A percentile compares a stretch with the other conserved stretches of the same genome.
Evolutionary conservation across 2,113 vertebrate genomes (phyloP).

Genomic region (Steatornis caripensis): DNA sequence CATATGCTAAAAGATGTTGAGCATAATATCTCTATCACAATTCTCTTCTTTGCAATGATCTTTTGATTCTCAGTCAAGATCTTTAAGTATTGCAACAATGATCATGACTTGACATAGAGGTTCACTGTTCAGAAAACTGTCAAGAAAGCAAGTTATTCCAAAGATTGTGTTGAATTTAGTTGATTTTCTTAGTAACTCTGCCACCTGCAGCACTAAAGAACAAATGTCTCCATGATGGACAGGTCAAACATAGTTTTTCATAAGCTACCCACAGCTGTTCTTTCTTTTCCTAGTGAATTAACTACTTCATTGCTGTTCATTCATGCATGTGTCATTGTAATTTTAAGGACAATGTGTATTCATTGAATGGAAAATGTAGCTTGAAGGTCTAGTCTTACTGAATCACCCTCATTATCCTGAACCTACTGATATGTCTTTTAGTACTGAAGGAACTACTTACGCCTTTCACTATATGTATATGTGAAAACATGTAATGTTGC

Average conservation of each 20-base stretch:
- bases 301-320: constrained; percentile 56
- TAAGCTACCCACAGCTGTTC: constrained; percentile 56
- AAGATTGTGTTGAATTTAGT: constrained; percentile 31
- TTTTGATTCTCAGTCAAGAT: constrained; percentile 6
- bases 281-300: constrained; percentile 52
- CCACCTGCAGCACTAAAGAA: constrained; percentile 55
- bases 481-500: background rate
- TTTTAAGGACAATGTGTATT: constrained; percentile 44
- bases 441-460: background rate
- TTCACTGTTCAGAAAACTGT: constrained; percentile 32
- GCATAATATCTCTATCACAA: background rate
- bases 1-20: constrained; percentile 11
- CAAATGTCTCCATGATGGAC: constrained; percentile 53
- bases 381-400: constrained; percentile 38
- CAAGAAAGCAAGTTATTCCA: constrained; percentile 11
- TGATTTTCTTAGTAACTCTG: constrained; percentile 52
- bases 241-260: constrained; percentile 52
- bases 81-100: background rate
- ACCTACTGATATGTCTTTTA: constrained; percentile 8
- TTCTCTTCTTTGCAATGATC: background rate
- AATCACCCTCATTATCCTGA: constrained; percentile 48
- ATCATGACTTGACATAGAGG: constrained; percentile 26
- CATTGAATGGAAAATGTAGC: constrained; percentile 46
- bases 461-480: background rate
- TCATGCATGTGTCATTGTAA: constrained; percentile 50